Base-by-base conservation (phyloP, 1,140 invertebrate species). In the Glossosoma conforme region DNA sequence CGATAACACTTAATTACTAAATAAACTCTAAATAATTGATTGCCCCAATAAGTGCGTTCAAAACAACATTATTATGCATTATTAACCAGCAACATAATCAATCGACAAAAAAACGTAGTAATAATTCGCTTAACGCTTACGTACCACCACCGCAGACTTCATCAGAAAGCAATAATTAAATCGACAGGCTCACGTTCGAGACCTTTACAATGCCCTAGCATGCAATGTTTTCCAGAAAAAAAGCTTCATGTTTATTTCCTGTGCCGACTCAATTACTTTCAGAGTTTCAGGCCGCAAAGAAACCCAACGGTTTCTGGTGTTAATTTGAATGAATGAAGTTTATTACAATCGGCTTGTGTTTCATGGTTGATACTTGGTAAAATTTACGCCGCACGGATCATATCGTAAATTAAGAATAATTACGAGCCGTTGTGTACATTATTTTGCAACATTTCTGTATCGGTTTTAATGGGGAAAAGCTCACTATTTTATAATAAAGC, bases 391-490 rank as follows among this genome's bases (percentile, higher is more conserved):
- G n/a, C n/a, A n/a, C 52, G 36, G 52, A 41, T 32, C 21, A 30
- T 47, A 47, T 54, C 52, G 44, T 54, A 54, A 54, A 54, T 54
- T 47, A 46, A 30, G 43, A 54, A 54, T 54, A 54, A 54, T 54
- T 47, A 47, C 43, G 28, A 3, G 22, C 5, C 19, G 11, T 4
- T 21, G 44, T 33, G n/a, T n/a, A n/a, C n/a, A n/a, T n/a, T n/a
- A n/a, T n/a, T n/a, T n/a, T n/a, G n/a, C n/a, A n/a, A n/a, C n/a
- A n/a, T n/a, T n/a, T n/a, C n/a, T n/a, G n/a, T n/a, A n/a, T n/a
- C n/a, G n/a, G n/a, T n/a, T n/a, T n/a, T n/a, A n/a, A n/a, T n/a
- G n/a, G n/a, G n/a, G n/a, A n/a, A n/a, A n/a, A n/a, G n/a, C n/a
- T n/a, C n/a, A n/a, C n/a, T n/a, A n/a, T n/a, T n/a, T n/a, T n/a